These are phyloP conservation scores for Tetranychus truncatus DNA, from an alignment of 2,888 invertebrate species.

Conservation along the genomic window DNA sequence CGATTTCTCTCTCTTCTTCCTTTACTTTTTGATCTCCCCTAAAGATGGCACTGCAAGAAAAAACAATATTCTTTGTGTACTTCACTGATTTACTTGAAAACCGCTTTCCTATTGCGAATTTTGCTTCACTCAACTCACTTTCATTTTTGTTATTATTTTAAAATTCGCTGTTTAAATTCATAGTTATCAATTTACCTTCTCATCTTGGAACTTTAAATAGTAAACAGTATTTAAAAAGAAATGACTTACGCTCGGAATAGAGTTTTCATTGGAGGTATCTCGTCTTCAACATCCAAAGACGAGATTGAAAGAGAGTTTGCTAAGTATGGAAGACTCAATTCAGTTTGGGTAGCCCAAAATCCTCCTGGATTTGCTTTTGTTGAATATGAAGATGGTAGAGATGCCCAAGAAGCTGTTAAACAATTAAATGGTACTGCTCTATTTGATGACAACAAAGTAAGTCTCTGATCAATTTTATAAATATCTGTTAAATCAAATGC, in stretches of 20 bases:
- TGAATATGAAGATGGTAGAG: slow-evolving; percentile 69
- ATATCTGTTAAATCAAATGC: too few species aligned
- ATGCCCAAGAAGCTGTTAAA: slow-evolving; percentile 73
- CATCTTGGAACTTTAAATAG: too few species aligned
- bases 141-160: too few species aligned
- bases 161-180: too few species aligned
- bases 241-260: slow-evolving; percentile 19
- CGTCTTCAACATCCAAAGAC: slow-evolving; percentile 72
- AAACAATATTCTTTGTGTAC: too few species aligned
- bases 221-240: background rate
- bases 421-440: slow-evolving; percentile 70
- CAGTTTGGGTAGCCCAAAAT: slow-evolving; percentile 81
- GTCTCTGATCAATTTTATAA: slow-evolving; percentile 30
- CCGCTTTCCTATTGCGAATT: too few species aligned
- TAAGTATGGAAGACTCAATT: slow-evolving; percentile 74
- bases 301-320: slow-evolving; percentile 75
- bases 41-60: too few species aligned
- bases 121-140: too few species aligned
- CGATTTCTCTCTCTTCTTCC: too few species aligned
- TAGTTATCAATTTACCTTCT: too few species aligned
- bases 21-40: too few species aligned
- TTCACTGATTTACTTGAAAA: too few species aligned
- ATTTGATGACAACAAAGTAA: slow-evolving; percentile 56
- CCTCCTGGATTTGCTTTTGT: slow-evolving; percentile 70
- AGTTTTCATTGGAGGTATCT: slow-evolving; percentile 49